These are phyloP conservation scores for Eremophila alpestris DNA, from an alignment of 2,797 vertebrate genomes.

Conservation along the genomic window DNA sequence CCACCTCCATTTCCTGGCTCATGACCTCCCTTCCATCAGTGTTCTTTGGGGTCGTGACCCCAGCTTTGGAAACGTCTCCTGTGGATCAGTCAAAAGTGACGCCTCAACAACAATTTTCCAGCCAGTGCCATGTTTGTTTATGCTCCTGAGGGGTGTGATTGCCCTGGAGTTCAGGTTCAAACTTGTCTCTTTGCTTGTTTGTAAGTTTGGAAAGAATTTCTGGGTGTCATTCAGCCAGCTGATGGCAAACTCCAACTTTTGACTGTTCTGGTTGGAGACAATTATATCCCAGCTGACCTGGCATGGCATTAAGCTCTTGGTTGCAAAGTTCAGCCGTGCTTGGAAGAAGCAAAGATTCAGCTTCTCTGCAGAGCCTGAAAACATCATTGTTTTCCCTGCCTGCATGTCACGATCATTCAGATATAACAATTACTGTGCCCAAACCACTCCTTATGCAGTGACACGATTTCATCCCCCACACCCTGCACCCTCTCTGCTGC, in stretches of 20 bases:
- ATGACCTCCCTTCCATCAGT: not conserved
- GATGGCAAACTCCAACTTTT: constrained; percentile 21
- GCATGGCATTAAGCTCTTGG: not conserved
- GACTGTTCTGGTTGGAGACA: not conserved
- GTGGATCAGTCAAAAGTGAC: constrained; percentile 3
- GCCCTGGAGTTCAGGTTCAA: constrained; percentile 38
- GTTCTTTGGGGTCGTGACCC: accelerated
- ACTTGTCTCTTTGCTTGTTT: constrained; percentile 37
- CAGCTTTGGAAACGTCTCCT: not conserved
- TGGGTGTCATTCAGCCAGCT: constrained; percentile 12
- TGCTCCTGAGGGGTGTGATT: not conserved
- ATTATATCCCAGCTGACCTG: not conserved
- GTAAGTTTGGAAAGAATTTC: constrained; percentile 31
- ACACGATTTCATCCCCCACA: not conserved
- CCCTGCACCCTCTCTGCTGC: not conserved
- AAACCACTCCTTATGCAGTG: not conserved
- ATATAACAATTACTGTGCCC: not conserved
- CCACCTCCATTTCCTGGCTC: not conserved
- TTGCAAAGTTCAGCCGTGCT: not conserved
- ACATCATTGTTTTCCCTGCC: not conserved
- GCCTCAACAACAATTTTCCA: not conserved
- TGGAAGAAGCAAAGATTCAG: not conserved
- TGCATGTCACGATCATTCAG: not conserved
- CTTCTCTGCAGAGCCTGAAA: not conserved
- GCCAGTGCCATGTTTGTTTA: not conserved